These are phyloP conservation scores for Andrena trimmerana DNA, from an alignment of 2,888 invertebrate genomes.

Conservation along the genomic window DNA sequence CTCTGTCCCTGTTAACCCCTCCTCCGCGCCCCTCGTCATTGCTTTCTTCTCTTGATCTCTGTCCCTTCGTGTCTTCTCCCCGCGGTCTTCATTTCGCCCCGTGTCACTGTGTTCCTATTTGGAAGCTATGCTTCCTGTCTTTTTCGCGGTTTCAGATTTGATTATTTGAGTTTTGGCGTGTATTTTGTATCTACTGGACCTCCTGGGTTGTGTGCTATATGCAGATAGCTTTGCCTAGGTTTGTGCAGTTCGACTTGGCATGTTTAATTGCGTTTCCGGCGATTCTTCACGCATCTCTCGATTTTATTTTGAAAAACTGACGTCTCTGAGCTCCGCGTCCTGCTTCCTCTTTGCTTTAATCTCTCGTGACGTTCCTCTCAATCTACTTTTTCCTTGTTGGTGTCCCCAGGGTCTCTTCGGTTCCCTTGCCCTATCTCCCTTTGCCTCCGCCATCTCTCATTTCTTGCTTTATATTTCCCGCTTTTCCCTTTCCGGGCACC, in stretches of 20 bases:
- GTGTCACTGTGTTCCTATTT: neutral
- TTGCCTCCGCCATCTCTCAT: neutral
- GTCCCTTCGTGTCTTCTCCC: neutral
- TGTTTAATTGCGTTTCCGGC: neutral
- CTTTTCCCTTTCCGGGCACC: neutral
- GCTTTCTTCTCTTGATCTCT: constrained; percentile 15
- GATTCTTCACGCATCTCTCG: neutral
- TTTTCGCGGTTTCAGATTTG: neutral
- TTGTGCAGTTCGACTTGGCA: neutral
- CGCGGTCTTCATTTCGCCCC: constrained; percentile 3
- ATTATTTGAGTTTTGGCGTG: neutral
- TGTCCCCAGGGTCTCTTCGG: constrained; percentile 26
- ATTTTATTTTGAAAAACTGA: constrained; percentile 25
- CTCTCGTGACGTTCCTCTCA: neutral
- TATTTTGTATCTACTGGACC: neutral
- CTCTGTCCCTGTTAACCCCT: neutral
- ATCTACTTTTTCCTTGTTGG: constrained; percentile 13
- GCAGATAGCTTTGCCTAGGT: neutral
- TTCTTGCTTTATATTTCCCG: constrained; percentile 7
- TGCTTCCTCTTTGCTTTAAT: constrained; percentile 2
- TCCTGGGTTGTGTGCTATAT: neutral
- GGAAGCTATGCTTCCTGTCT: neutral
- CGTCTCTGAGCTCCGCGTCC: neutral
- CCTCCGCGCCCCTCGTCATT: neutral
- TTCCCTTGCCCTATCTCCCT: constrained; percentile 4